These are phyloP conservation scores for Cygnus olor DNA, from an alignment of 2,797 vertebrate genomes.

Conservation along the genomic window DNA sequence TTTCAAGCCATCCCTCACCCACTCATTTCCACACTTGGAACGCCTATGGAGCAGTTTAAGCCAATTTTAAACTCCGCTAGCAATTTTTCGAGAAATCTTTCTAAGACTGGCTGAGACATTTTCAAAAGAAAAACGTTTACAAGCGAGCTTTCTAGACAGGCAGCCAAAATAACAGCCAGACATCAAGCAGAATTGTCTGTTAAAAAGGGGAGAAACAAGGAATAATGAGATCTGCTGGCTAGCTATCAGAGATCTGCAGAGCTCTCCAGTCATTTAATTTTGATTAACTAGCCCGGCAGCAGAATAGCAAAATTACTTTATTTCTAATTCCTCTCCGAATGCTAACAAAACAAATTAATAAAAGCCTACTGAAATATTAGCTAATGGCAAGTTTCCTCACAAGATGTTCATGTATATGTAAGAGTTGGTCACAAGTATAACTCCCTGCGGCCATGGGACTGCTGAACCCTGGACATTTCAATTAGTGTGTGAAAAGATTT, in stretches of 20 bases:
- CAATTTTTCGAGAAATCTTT: not conserved
- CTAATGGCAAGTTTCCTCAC: not conserved
- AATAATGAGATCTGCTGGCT: rapidly evolving
- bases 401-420: not conserved
- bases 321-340: not conserved
- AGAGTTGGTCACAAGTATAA: not conserved
- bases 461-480: not conserved
- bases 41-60: not conserved
- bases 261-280: not conserved
- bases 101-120: not conserved
- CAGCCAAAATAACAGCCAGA: not conserved
- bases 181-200: not conserved
- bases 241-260: not conserved
- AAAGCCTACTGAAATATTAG: not conserved
- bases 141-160: not conserved
- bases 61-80: not conserved
- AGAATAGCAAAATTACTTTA: not conserved
- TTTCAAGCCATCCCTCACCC: not conserved
- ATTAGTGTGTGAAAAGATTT: not conserved
- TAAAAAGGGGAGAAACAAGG: not conserved
- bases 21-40: not conserved
- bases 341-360: not conserved
- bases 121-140: not conserved
- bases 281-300: not conserved
- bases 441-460: not conserved